Evolutionary conservation across 2,113 vertebrate genomes (phyloP).

Genomic region (Jaculus jaculus): DNA sequence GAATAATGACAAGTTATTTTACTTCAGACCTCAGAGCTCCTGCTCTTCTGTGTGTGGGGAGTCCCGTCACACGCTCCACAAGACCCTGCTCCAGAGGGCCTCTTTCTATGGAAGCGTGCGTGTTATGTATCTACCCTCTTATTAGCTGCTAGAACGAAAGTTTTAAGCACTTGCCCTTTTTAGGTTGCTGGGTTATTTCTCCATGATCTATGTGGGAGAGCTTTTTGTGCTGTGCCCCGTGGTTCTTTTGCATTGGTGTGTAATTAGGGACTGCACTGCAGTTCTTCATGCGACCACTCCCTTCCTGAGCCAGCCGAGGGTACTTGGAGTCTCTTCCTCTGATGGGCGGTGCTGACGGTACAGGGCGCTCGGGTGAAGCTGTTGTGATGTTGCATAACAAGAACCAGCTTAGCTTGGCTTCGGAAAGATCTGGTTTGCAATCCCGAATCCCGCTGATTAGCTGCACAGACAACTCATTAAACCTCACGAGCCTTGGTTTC

Average conservation of each 20-base stretch:
- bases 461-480: conserved; percentile 35
- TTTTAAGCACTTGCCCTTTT: neutral
- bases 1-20: neutral
- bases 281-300: neutral
- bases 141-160: conserved; percentile 14
- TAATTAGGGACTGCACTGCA: neutral
- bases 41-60: neutral
- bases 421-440: conserved; percentile 11
- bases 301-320: neutral
- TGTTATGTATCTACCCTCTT: neutral
- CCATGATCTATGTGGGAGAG: neutral
- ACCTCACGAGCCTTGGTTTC: neutral
- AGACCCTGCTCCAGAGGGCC: neutral
- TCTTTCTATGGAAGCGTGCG: neutral
- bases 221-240: neutral
- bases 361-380: neutral
- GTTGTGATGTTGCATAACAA: neutral
- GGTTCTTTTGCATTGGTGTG: neutral
- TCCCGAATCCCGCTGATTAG: neutral
- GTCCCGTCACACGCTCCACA: neutral
- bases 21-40: neutral
- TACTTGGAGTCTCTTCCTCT: neutral
- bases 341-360: neutral
- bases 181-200: conserved; percentile 1
- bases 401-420: conserved; percentile 5